Conservation (phyloP, 2,113 vertebrate species). For the Micronisus gabar region DNA sequence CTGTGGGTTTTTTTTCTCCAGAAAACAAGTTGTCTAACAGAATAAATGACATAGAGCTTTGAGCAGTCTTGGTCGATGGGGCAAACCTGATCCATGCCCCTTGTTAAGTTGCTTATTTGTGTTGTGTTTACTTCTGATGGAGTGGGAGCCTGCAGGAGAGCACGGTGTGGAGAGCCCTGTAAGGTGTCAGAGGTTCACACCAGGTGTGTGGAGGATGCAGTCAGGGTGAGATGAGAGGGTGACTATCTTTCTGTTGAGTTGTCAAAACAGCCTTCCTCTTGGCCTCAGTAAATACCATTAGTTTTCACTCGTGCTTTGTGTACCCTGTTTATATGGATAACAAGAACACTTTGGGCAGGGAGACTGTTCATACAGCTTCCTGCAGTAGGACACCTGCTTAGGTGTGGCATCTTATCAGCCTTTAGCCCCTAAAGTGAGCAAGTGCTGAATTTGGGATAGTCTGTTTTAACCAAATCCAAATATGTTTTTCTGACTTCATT, state of each 20-base stretch:
- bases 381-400: neutral
- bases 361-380: neutral
- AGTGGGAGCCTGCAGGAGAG: neutral
- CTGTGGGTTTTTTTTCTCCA: neutral
- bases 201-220: accelerated
- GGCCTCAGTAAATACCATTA: neutral
- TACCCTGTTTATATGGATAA: neutral
- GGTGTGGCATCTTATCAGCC: neutral
- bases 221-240: neutral
- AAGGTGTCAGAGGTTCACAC: neutral
- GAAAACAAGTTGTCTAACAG: neutral
- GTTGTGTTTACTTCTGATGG: neutral
- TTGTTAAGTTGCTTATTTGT: neutral
- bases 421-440: neutral
- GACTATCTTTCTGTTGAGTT: neutral
- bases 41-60: neutral
- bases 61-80: neutral
- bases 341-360: neutral
- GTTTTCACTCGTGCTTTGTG: neutral
- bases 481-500: neutral
- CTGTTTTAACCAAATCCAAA: neutral
- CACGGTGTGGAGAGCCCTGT: neutral
- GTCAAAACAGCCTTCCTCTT: neutral
- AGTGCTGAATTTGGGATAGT: neutral
- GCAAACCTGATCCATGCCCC: neutral